These are phyloP conservation scores for Drosophila aff. DNA, from an alignment of 1,140 invertebrate genomes.

Conservation along the genomic window DNA sequence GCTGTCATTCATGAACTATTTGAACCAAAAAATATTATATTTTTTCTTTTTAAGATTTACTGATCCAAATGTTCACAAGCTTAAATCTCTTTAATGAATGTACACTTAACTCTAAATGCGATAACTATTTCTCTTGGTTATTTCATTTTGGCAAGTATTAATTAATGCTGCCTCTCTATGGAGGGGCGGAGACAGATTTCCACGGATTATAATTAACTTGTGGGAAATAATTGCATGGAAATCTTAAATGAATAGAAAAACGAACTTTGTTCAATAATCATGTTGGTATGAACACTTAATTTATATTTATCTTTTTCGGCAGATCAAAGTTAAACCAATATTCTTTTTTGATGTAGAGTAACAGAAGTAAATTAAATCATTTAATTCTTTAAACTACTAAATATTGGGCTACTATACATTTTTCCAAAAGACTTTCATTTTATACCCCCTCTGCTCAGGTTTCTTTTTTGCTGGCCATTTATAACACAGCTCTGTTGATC, in stretches of 20 bases:
- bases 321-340: background rate
- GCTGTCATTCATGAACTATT: background rate
- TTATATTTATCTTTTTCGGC: background rate
- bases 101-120: background rate
- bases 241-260: conserved; percentile 4
- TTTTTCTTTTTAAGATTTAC: background rate
- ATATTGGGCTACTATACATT: background rate
- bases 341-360: background rate
- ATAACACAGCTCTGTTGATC: background rate
- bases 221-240: conserved; percentile 10
- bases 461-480: background rate
- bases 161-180: background rate
- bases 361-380: background rate
- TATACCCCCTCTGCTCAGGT: background rate
- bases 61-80: background rate
- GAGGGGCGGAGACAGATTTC: background rate
- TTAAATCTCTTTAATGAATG: background rate
- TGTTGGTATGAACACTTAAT: too few species aligned
- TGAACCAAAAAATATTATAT: background rate
- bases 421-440: background rate
- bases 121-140: conserved; percentile 3
- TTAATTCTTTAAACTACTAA: background rate
- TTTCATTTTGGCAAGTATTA: conserved; percentile 1
- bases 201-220: conserved; percentile 9
- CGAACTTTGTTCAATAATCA: conserved; percentile 7